Evolutionary conservation across 2,888 invertebrate species (phyloP), one percentile per base, ranked within the genome.

Genomic region (Ectropis crepuscularia): DNA sequence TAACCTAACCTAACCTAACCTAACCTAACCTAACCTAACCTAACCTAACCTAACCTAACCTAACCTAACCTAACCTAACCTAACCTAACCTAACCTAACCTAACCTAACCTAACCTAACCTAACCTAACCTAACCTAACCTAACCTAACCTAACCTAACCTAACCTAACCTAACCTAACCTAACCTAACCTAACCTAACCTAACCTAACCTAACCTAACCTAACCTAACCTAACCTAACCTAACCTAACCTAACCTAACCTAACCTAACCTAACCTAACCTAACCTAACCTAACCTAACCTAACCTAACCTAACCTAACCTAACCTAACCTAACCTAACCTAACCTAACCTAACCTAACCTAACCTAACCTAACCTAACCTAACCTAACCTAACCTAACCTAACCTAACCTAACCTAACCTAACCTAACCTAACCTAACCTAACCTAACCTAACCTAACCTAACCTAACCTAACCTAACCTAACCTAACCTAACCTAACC

Each of bases 1-100:
- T 41, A 41, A 41, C 41, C 41, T 41, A 41, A 41, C 41, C 41
- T 41, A 41, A 41, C 41, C 41, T 41, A 41, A 41, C 41, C 41
- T 41, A 41, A 41, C 41, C 41, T 41, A 41, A 41, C 41, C 41
- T 41, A 41, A 41, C 41, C 41, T 41, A 41, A 41, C 41, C 41
- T 41, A 41, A 41, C 41, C 41, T 41, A 41, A 41, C 41, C 41
- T 41, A 41, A 41, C 41, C 41, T 41, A 41, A 41, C 41, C 41
- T 41, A 41, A 41, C 41, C 41, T 41, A 41, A 41, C 41, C 41
- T 41, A 41, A 41, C 41, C 41, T 41, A 41, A 41, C 41, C 41
- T 41, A 41, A 41, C 41, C 41, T 41, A 41, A 41, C 41, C 41
- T 41, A 41, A 41, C 41, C 41, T 41, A 41, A 41, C 41, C 41